A percentile compares a stretch with the other conserved stretches of the same genome.
Conservation (phyloP, 2,888 invertebrate species). For the Syrphus vitripennis region DNA sequence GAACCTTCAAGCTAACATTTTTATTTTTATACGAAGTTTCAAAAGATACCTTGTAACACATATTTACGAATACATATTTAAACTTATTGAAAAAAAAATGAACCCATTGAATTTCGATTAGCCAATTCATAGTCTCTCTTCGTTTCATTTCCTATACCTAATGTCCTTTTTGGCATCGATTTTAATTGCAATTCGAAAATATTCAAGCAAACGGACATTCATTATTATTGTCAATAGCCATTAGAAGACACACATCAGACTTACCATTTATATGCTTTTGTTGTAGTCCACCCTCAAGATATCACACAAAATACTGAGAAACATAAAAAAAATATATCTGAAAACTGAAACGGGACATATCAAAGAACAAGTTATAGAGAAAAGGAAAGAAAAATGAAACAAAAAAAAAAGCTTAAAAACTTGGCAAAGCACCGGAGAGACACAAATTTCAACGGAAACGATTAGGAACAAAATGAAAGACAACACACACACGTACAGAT, state of each 20-base stretch:
- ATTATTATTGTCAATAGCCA: slow-evolving; percentile 47
- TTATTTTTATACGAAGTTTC: too few species aligned
- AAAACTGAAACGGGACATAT: slow-evolving; percentile 24
- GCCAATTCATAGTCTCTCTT: slow-evolving; percentile 21
- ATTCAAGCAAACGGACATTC: slow-evolving; percentile 22
- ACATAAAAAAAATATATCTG: neutral
- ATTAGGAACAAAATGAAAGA: slow-evolving; percentile 37
- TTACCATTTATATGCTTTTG: neutral
- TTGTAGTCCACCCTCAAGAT: neutral
- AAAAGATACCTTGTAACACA: neutral
- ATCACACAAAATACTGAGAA: neutral
- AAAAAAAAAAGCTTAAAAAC: slow-evolving; percentile 31
- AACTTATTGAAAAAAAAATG: neutral
- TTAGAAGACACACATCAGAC: neutral
- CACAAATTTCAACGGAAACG: slow-evolving; percentile 61
- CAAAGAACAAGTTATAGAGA: neutral
- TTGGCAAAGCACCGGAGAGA: slow-evolving; percentile 50
- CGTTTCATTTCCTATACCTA: neutral
- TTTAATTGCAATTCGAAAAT: slow-evolving; percentile 48
- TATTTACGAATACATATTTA: neutral
- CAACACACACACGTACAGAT: neutral
- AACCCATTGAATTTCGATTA: slow-evolving; percentile 43
- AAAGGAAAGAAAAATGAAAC: neutral
- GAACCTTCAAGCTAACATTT: neutral
- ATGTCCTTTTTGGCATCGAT: slow-evolving; percentile 63